Base-by-base conservation (phyloP, 2,888 invertebrate species). In the Strigamia maritima region DNA sequence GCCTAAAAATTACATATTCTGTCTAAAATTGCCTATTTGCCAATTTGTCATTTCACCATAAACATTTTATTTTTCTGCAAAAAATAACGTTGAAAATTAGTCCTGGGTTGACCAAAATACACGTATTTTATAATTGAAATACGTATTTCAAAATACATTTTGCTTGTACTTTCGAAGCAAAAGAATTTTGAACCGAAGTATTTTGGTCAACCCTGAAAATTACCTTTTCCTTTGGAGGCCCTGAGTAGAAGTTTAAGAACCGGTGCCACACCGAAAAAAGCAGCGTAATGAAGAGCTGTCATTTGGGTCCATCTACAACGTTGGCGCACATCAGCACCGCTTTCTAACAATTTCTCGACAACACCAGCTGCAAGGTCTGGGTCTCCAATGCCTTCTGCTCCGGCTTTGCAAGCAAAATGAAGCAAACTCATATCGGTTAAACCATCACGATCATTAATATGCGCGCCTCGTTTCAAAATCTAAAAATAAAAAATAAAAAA, bases 381-480 rank as follows among this genome's bases (percentile, higher is more conserved):
- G 81, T 85, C 83, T 1, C 85, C 85, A 19, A 88, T 85, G 14
- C 87, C 87, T 75, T 84, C 84, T 1, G 88, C 87, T 31, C 88
- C 88, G 24, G 87, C 86, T 83, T 88, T 88, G 81, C 86, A 86
- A n/a, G 87, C 87, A 84, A 87, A 88, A 82, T 88, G 88, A 22
- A 88, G 83, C 74, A 88, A 82, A 1, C 87, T 88, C 88, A 88
- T 88, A 82, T 88, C 88, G 2, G 88, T 88, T 35, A 88, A 82
- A 2, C 87, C 87, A 84, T 88, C 88, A 79, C 87, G 81, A 81
- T 88, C 88, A 83, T 88, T 86, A 75, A 88, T 85, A 83, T 87
- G 85, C 60, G 86, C 86, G 22, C 87, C 88, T 79, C 86, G 82
- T 74, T 84, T 85, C 75, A 88, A 82, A 76, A 87, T 85, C 87